A percentile compares a stretch with the other conserved stretches of the same genome.
Evolutionary conservation across 2,113 vertebrate species (phyloP).

Genomic region (Oophaga pumilio): DNA sequence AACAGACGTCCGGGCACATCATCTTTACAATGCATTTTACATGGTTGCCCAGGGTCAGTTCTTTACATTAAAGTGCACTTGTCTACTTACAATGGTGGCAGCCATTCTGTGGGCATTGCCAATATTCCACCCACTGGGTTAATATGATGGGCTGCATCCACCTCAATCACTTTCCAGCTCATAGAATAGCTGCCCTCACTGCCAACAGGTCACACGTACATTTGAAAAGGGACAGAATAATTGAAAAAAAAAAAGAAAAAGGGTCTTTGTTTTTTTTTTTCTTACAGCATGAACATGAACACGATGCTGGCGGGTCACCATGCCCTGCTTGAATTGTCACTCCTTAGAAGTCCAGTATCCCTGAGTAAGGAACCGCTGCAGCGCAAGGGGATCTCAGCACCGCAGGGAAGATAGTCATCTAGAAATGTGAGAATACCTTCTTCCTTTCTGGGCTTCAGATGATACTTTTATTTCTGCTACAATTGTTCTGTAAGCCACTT

Average conservation of each 20-base stretch:
- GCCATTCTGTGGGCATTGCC: neutral
- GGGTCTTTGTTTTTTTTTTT: neutral
- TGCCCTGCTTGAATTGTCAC: slow-evolving; percentile 69
- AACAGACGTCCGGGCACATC: slow-evolving; percentile 52
- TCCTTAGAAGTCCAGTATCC: slow-evolving; percentile 78
- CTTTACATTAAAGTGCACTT: slow-evolving; percentile 59
- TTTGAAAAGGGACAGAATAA: neutral
- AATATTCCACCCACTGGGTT: neutral
- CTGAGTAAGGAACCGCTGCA: slow-evolving; percentile 82
- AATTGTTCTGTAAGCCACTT: slow-evolving; percentile 59
- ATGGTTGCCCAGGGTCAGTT: slow-evolving; percentile 52
- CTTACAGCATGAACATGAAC: slow-evolving; percentile 58
- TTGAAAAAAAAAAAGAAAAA: neutral
- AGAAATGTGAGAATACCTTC: slow-evolving; percentile 20
- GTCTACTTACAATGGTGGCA: neutral
- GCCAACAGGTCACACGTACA: neutral
- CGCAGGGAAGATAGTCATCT: slow-evolving; percentile 32
- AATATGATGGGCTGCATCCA: neutral
- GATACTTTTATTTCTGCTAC: slow-evolving; percentile 7
- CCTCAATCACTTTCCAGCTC: neutral
- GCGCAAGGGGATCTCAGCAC: slow-evolving; percentile 62
- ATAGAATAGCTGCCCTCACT: neutral
- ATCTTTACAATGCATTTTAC: slow-evolving; percentile 60
- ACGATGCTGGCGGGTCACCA: slow-evolving; percentile 60
- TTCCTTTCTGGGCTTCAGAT: slow-evolving; percentile 26